These are phyloP conservation scores for Drosophila suzukii DNA, from an alignment of 1,140 invertebrate species.

Conservation along the genomic window DNA sequence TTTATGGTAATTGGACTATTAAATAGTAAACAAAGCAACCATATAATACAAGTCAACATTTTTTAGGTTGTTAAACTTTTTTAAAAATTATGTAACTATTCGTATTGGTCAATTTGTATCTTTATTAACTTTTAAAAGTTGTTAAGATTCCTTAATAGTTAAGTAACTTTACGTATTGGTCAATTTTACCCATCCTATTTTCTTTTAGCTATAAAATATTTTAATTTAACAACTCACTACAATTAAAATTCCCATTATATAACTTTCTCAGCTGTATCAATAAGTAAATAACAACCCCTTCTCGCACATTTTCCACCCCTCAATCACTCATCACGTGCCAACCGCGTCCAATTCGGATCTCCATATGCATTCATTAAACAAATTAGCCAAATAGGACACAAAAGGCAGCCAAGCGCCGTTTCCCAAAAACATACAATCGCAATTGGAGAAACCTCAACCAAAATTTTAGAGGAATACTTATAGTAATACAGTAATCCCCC, in stretches of 20 bases:
- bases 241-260: background rate
- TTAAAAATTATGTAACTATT: no score
- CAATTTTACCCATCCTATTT: no score
- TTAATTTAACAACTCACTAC: no score
- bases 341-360: slow-evolving; percentile 30
- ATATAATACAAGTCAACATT: no score
- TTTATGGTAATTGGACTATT: no score
- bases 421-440: slow-evolving; percentile 10
- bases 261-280: background rate
- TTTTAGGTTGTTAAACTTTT: no score
- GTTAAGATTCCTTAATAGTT: no score
- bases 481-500: slow-evolving; percentile 1
- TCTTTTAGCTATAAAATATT: no score
- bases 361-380: slow-evolving; percentile 59
- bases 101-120: no score
- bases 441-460: slow-evolving; percentile 51
- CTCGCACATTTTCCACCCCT: background rate
- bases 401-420: slow-evolving; percentile 15
- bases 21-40: no score
- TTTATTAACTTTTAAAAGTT: no score
- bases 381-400: slow-evolving; percentile 58
- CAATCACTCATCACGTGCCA: slow-evolving; percentile 50
- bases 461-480: slow-evolving; percentile 24
- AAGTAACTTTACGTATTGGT: no score
- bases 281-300: slow-evolving; percentile 38